Conservation (phyloP, 2,797 vertebrate genomes). For the Chelon labrosus region DNA sequence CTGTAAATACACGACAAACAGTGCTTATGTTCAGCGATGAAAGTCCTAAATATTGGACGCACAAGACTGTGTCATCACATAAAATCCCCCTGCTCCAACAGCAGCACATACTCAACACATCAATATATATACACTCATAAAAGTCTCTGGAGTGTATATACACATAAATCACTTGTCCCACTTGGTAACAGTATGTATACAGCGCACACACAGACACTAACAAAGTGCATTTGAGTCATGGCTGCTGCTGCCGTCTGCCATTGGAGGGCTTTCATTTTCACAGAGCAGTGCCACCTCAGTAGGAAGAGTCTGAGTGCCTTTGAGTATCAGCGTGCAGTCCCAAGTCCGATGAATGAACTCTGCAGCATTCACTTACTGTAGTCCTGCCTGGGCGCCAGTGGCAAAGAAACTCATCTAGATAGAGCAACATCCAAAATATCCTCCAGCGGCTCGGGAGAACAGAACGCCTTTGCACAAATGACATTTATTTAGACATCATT, state of each 20-base stretch:
- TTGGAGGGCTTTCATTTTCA: slow-evolving; percentile 68
- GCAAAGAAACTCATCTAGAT: slow-evolving; percentile 37
- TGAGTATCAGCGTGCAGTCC: slow-evolving; percentile 42
- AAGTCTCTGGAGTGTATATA: slow-evolving; percentile 50
- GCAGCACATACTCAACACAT: slow-evolving; percentile 29
- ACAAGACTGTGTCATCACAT: slow-evolving; percentile 3
- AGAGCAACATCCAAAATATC: slow-evolving; percentile 38
- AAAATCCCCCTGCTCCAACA: slow-evolving; percentile 40
- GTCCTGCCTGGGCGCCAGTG: slow-evolving; percentile 37
- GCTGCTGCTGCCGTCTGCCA: slow-evolving; percentile 44
- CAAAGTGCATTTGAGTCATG: slow-evolving; percentile 49
- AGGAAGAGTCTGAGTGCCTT: slow-evolving; percentile 53
- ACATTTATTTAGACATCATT: slow-evolving; percentile 78
- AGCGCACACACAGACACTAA: slow-evolving; percentile 63
- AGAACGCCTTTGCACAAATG: slow-evolving; percentile 53
- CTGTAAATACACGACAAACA: slow-evolving; percentile 54
- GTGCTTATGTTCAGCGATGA: slow-evolving; percentile 55
- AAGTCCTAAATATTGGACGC: slow-evolving; percentile 50
- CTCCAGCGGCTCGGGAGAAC: slow-evolving; percentile 29
- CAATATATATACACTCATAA: slow-evolving; percentile 53
- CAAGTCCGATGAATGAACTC: slow-evolving; percentile 40
- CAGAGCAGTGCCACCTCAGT: slow-evolving; percentile 64
- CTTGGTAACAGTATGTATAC: slow-evolving; percentile 61
- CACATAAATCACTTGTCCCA: slow-evolving; percentile 54
- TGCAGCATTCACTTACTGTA: slow-evolving; percentile 28